Evolutionary conservation across 2,888 invertebrate species (phyloP).

Genomic region (Chrysopilus asiliformis): DNA sequence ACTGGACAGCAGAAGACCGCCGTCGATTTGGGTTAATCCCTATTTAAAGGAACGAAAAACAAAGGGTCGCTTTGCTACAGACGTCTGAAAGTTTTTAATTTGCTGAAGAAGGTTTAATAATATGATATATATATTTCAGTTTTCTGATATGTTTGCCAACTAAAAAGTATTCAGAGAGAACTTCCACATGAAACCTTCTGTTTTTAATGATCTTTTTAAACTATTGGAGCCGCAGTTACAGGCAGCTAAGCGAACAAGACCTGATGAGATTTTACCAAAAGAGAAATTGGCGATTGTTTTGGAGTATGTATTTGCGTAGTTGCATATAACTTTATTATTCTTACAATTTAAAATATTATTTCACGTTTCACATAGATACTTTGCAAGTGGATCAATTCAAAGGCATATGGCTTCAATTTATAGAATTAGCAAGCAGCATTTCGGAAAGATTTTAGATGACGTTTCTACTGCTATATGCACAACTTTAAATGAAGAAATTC

Average conservation of each 20-base stretch:
- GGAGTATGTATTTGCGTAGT: slow-evolving; percentile 4
- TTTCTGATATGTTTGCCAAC: no score
- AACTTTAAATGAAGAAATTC: neutral
- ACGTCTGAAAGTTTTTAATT: no score
- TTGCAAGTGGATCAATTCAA: neutral
- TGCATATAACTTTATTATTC: no score
- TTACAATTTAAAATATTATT: no score
- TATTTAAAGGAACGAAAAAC: no score
- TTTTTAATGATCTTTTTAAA: neutral
- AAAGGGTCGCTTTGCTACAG: no score
- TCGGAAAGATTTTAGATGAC: neutral
- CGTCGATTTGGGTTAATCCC: no score
- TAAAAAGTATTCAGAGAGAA: slow-evolving; percentile 10
- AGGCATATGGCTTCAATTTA: neutral
- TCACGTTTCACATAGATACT: neutral
- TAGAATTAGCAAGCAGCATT: neutral
- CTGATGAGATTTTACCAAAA: slow-evolving; percentile 2
- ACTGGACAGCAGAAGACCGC: no score
- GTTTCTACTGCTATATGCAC: neutral
- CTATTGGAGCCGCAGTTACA: slow-evolving; percentile 4
- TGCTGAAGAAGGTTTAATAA: no score
- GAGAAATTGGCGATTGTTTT: neutral
- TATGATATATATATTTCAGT: no score
- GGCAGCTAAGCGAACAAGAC: neutral
- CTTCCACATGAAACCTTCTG: slow-evolving; percentile 2